phyloP scores from a whole-genome alignment of 1,140 invertebrate species.

The Drosophila nikananu region DNA sequence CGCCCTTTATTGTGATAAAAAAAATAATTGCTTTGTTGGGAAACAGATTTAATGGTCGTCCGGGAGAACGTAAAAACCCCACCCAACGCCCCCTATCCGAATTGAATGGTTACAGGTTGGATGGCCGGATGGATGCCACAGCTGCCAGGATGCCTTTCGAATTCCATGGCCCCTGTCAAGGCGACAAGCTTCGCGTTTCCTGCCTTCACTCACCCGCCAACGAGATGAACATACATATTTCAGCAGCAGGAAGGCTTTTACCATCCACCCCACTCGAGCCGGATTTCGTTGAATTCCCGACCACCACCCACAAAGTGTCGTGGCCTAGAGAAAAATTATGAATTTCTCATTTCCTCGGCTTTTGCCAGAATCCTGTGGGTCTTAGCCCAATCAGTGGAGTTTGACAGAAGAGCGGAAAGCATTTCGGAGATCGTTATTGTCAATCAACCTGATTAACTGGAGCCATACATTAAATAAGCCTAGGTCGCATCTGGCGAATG shows the following conservation, averaged over 20 bases:
- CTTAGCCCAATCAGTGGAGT: slow-evolving; percentile 14
- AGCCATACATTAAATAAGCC: slow-evolving; percentile 9
- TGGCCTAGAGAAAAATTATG: slow-evolving; percentile 21
- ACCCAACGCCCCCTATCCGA: not conserved
- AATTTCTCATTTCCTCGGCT: slow-evolving; percentile 45
- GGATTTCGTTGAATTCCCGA: slow-evolving; percentile 33
- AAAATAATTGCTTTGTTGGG: slow-evolving; percentile 33
- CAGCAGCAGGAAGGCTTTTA: slow-evolving; percentile 15
- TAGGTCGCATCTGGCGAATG: not conserved
- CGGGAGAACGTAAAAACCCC: slow-evolving; percentile 9
- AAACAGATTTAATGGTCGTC: slow-evolving; percentile 32
- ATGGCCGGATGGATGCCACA: slow-evolving; percentile 9
- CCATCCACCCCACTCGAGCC: slow-evolving; percentile 2
- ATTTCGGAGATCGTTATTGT: slow-evolving; percentile 30
- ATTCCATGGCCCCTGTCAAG: slow-evolving; percentile 21
- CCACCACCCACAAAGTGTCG: slow-evolving; percentile 15
- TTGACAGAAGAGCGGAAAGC: slow-evolving; percentile 14
- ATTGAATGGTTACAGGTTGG: slow-evolving; percentile 17
- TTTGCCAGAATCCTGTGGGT: slow-evolving; percentile 10
- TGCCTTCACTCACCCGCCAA: slow-evolving; percentile 38
- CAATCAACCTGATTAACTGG: slow-evolving; percentile 35
- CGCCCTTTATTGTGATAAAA: slow-evolving; percentile 31
- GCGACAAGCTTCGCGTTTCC: slow-evolving; percentile 21
- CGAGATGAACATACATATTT: slow-evolving; percentile 43
- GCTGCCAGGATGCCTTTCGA: slow-evolving; percentile 19